These are phyloP conservation scores for Metalampra italica DNA, from an alignment of 2,888 invertebrate genomes.

Conservation along the genomic window DNA sequence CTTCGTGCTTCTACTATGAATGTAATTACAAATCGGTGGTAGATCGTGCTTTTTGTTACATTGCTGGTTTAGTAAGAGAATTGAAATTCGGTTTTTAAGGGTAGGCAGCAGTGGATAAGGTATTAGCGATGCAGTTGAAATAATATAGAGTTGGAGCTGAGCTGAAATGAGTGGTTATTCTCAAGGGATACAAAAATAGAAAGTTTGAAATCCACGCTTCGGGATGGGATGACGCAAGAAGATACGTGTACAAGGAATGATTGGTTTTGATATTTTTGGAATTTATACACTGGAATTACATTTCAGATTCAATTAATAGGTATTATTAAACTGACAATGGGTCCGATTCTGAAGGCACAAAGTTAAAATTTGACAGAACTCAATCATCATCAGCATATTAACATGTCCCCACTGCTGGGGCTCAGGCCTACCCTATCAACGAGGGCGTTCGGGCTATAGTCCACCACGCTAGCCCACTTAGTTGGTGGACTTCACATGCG, in stretches of 20 bases:
- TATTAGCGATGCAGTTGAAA: neutral
- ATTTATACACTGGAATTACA: too few relatives aligned
- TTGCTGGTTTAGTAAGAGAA: neutral
- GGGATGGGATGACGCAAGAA: constrained; percentile 51
- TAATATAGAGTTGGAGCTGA: neutral
- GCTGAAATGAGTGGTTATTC: constrained; percentile 29
- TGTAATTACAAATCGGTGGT: neutral
- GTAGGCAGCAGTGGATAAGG: neutral
- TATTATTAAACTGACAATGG: too few relatives aligned
- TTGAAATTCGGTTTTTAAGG: neutral
- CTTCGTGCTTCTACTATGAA: neutral
- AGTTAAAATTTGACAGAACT: too few relatives aligned
- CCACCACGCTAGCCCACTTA: too few relatives aligned
- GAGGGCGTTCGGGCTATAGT: too few relatives aligned
- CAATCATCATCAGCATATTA: too few relatives aligned
- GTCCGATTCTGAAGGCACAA: too few relatives aligned
- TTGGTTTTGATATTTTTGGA: constrained; percentile 37
- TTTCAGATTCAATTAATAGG: too few relatives aligned
- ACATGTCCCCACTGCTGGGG: too few relatives aligned
- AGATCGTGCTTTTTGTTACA: neutral
- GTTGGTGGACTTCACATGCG: too few relatives aligned
- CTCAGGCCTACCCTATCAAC: too few relatives aligned
- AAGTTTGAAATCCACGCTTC: constrained; percentile 33
- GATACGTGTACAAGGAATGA: constrained; percentile 14
- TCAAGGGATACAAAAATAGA: constrained; percentile 55